Evolutionary conservation across 2,797 vertebrate species (phyloP).

Genomic region (Myripristis jacobus): DNA sequence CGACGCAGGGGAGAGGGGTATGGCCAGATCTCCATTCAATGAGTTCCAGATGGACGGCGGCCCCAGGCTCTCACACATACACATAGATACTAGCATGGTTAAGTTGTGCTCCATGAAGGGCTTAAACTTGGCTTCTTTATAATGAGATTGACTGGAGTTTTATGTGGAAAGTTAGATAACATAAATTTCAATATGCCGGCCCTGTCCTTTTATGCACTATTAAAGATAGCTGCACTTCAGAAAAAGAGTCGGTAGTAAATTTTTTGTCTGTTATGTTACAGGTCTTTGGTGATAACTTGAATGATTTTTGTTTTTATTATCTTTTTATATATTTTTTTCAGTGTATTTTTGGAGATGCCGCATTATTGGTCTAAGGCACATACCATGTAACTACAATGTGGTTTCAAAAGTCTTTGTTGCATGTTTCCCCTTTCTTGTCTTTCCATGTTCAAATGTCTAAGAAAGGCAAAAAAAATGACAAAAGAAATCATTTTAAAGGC

Average conservation of each 20-base stretch:
- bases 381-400: too few species aligned
- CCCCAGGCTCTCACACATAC: conserved; percentile 75
- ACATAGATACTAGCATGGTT: conserved; percentile 72
- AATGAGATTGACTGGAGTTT: conserved; percentile 83
- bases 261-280: neutral
- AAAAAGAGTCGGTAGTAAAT: conserved; percentile 29
- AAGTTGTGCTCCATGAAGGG: conserved; percentile 67
- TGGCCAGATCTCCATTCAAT: conserved; percentile 85
- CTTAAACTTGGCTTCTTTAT: conserved; percentile 78
- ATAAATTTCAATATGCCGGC: conserved; percentile 71
- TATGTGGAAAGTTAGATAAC: conserved; percentile 85
- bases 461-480: too few species aligned
- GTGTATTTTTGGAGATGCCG: too few species aligned
- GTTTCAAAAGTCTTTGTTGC: too few species aligned
- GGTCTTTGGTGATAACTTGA: neutral
- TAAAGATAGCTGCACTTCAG: conserved; percentile 52
- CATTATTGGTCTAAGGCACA: too few species aligned
- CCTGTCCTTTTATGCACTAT: conserved; percentile 59
- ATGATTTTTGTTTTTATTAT: neutral
- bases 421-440: neutral
- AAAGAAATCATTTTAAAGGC: too few species aligned
- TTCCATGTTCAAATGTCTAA: too few species aligned
- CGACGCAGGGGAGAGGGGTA: conserved; percentile 83
- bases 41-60: conserved; percentile 90
- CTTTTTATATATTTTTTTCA: too few species aligned